Evolutionary conservation across 1,140 invertebrate species (phyloP), one percentile per base, ranked within the genome.

Genomic region (Asobara japonica): DNA sequence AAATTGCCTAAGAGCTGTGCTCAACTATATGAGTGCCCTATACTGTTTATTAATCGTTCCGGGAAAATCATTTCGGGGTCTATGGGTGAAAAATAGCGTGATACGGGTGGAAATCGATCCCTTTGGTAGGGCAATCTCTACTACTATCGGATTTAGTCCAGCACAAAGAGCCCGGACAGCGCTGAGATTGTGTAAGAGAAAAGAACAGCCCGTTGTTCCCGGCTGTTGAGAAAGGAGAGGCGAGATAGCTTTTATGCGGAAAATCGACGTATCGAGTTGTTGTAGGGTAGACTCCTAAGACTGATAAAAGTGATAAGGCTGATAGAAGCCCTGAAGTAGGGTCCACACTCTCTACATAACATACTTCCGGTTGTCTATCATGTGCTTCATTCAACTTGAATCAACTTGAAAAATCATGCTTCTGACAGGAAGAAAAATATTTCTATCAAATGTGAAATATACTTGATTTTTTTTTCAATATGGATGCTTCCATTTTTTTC

Each of bases 181-280:
- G 51, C 25, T 56, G 51, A 56, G 51, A 56, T 56, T 56, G 51
- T 56, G 11, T 3, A 56, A 27, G 51, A 56, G 51, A 56, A 27
- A 27, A 56, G 22, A 25, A 18, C 5, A 3, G 8, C 51, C 51
- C 4, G 22, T 56, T 56, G 22, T 56, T 18, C 51, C 25, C 51
- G 1, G 20, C 3, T 56, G 18, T 56, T 20, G 51, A 27, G 22
- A 56, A 56, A 25, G 20, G 18, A 56, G 51, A 25, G 51, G 5
- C 22, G 51, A 56, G 51, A 56, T 56, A 56, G 51, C 51, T 56
- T 56, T 56, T 56, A 56, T 56, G 22, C 22, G 22, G 51, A 27
- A 56, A 56, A 56, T 56, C 51, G 51, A 56, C 51, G 51, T 27
- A 56, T 56, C 51, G 25, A 56, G 20, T 56, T 25, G 51, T 56